Base-by-base conservation (phyloP, 2,888 invertebrate species). In the Pegoplata infirma region DNA sequence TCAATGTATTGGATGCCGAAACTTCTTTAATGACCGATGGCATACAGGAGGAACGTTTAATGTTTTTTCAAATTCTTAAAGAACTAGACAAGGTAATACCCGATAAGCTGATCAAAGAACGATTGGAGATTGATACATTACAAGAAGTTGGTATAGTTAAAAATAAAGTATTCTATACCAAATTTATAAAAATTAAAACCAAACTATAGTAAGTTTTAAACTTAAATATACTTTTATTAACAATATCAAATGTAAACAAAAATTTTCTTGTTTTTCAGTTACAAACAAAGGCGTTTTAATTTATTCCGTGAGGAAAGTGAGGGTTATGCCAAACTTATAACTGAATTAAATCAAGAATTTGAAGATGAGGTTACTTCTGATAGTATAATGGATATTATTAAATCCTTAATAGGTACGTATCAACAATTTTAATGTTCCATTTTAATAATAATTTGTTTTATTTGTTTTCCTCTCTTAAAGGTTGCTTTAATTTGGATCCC, bases 241-340 rank as follows among this genome's bases (percentile, higher is more conserved):
- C 14, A 32, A 5, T 63, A 5, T 12, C n/a, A n/a, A n/a, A n/a
- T n/a, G 8, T 32, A 32, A 32, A 32, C 8, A 1, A 32, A 32
- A 32, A 32, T 1, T 32, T 10, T 10, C 32, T 10, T 5, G 10
- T 5, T 10, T 32, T 32, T 32, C 90, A 99, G 99, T 90, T 99
- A 99, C 90, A 99, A 99, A 89, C 99, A 99, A 90, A 94, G 98
- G 84, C 99, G 99, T 87, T 99, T 98, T 90, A 99, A 99, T 91
- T 92, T 99, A 84, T 95, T 99, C 87, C 93, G 99, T 67, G 99
- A 99, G 91, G 99, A 99, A 91, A 98, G 96, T 90, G 99, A 99
- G 91, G 99, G 99, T 5, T 99, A 98, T 91, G 96, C 99, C 1
- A 99, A 99, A 90, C 91, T 99, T 53, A 94, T 98, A 73, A 95